Base-by-base conservation (phyloP, 2,888 invertebrate species). In the Drosophila hamatofila region DNA sequence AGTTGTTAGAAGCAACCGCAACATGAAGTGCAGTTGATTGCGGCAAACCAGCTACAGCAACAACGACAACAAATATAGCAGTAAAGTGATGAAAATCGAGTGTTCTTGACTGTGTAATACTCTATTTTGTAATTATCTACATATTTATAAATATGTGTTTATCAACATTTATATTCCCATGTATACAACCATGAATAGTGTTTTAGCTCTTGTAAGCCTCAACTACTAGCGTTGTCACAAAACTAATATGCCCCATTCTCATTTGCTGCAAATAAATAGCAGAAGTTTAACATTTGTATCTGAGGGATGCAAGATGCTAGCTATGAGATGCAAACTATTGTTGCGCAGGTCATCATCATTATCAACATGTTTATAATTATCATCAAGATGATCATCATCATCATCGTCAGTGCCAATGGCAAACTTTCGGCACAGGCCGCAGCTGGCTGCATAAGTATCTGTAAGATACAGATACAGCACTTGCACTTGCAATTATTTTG, bases 11-110 rank as follows among this genome's bases (percentile, higher is more conserved):
- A 67, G 62, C 69, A 86, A 83, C 90, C 89, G 65, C 90, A 90
- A 87, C 87, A 90, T 90, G 90, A 73, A 89, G 87, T 87, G 90
- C 87, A 88, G 84, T 90, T 87, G 90, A 87, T 90, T 87, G 87
- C 87, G 89, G 87, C 84, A 59, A 75, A 69, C 78, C 78, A 75
- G 41, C 75, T 33, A 27, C 48, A 61, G 23, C 33, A 62, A 41
- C 68, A 42, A 14, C 33, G 60, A 62, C 68, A 61, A 54, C 41
- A 54, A 57, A 37, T 44, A 35, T 11, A 41, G 3, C 44, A 49
- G 27, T 27, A 52, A 25, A 27, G 33, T 9, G 0, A 2, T 23
- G 16, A 11, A 3, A 3, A n/a, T 5, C 6, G 27, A 27, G 48
- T 27, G n/a, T 11, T 9, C 3, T 2, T 11, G 11, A 39, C 48